These are phyloP conservation scores for Mastacembelus armatus DNA, from an alignment of 2,797 vertebrate genomes.

Conservation along the genomic window DNA sequence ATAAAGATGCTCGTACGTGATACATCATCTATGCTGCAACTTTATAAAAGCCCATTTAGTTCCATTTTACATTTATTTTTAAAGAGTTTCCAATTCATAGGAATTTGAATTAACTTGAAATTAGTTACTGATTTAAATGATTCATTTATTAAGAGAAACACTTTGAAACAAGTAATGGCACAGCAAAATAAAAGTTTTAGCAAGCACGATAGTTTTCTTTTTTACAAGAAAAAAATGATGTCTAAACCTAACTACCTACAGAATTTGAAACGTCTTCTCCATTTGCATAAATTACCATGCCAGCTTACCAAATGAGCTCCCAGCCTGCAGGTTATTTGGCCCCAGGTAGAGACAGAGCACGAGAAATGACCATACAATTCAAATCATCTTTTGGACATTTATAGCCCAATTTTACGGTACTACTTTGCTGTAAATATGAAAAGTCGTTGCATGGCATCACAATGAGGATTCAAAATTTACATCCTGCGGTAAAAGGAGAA, in stretches of 20 bases:
- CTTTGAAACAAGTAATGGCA: no score
- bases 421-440: constrained; percentile 42
- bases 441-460: constrained; percentile 8
- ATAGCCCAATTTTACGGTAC: constrained; percentile 19
- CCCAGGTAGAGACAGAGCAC: constrained; percentile 9
- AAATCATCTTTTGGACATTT: constrained; percentile 42
- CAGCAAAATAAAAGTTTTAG: no score
- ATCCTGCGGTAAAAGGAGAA: constrained; percentile 28
- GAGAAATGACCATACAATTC: constrained; percentile 13
- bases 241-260: background rate
- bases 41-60: background rate
- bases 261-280: background rate
- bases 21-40: background rate
- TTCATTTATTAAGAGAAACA: no score
- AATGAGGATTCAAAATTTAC: constrained; percentile 24
- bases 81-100: no score
- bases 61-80: no score
- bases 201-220: no score
- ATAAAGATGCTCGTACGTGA: no score
- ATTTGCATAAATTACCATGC: constrained; percentile 35
- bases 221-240: background rate
- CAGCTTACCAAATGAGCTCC: constrained; percentile 30
- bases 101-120: no score
- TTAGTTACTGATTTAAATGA: no score
- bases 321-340: constrained; percentile 18